A percentile compares a stretch with the other conserved stretches of the same genome.
Evolutionary conservation across 2,888 invertebrate genomes (phyloP).

Genomic region (Platycnemis pennipes): DNA sequence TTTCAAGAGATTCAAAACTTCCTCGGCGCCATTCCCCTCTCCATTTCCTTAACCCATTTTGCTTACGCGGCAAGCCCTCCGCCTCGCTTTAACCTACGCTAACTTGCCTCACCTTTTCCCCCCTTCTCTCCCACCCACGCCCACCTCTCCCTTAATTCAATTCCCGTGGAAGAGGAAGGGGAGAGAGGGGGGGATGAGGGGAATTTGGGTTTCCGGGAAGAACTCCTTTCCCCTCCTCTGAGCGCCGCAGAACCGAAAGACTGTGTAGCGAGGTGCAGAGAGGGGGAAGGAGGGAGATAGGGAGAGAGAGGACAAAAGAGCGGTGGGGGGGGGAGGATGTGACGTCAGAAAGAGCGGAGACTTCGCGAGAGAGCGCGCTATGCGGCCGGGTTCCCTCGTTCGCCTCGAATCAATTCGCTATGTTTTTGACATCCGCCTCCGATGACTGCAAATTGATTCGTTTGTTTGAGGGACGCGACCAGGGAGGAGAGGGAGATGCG

Average conservation of each 20-base stretch:
- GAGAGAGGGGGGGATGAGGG: not conserved
- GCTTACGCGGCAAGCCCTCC: not conserved
- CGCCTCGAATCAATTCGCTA: constrained; percentile 9
- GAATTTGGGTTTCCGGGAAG: constrained; percentile 9
- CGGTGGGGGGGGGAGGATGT: not conserved
- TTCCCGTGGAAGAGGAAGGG: not conserved
- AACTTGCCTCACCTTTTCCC: not conserved
- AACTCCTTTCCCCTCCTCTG: not conserved
- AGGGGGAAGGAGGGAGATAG: not conserved
- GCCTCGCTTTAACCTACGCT: not conserved
- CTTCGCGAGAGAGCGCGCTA: not conserved
- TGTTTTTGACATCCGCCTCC: not conserved
- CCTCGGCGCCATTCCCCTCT: too few species aligned
- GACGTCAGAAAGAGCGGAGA: not conserved
- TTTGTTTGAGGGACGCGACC: not conserved
- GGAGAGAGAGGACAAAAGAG: not conserved
- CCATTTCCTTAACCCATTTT: not conserved
- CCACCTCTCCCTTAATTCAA: constrained; percentile 4
- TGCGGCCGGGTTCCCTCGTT: not conserved
- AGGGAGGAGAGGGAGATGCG: not conserved
- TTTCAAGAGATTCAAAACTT: too few species aligned
- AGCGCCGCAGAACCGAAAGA: not conserved
- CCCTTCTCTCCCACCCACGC: not conserved
- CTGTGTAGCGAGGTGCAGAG: not conserved
- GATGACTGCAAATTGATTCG: constrained; percentile 16